Conservation (phyloP, 2,797 vertebrate genomes). For the Melanotaenia parkinsoni region DNA sequence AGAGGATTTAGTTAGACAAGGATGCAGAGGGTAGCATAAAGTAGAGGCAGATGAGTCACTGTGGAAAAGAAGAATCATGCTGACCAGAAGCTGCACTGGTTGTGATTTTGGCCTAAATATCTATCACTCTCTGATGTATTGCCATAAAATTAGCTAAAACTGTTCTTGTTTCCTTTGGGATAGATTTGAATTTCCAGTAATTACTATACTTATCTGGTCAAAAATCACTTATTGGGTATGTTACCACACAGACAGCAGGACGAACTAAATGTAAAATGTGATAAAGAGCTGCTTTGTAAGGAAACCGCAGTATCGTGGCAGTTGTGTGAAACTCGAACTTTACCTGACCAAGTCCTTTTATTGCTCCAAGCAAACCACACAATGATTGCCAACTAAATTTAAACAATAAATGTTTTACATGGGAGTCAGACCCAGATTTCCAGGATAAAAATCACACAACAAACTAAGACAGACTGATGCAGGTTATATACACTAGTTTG, state of each 20-base stretch:
- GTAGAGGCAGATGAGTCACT: too few species aligned
- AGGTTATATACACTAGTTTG: not conserved
- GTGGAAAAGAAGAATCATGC: too few species aligned
- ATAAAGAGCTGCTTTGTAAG: not conserved
- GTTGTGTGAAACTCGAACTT: not conserved
- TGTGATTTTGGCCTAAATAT: too few species aligned
- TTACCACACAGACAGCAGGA: not conserved
- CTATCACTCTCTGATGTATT: too few species aligned
- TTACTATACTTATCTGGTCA: not conserved
- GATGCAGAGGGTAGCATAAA: too few species aligned
- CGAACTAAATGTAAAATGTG: not conserved
- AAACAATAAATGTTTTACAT: not conserved
- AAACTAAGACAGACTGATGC: not conserved
- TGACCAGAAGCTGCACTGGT: too few species aligned
- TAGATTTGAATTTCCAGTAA: too few species aligned
- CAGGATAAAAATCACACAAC: not conserved
- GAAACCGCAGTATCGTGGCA: not conserved
- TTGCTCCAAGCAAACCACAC: not conserved
- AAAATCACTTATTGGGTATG: not conserved
- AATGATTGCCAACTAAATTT: not conserved
- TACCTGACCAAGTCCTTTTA: not conserved
- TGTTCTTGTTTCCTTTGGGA: too few species aligned
- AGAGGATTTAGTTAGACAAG: too few species aligned
- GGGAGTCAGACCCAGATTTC: not conserved
- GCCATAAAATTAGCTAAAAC: too few species aligned